phyloP scores from a whole-genome alignment of 2,888 invertebrate genomes.

The Cephus spinipes region DNA sequence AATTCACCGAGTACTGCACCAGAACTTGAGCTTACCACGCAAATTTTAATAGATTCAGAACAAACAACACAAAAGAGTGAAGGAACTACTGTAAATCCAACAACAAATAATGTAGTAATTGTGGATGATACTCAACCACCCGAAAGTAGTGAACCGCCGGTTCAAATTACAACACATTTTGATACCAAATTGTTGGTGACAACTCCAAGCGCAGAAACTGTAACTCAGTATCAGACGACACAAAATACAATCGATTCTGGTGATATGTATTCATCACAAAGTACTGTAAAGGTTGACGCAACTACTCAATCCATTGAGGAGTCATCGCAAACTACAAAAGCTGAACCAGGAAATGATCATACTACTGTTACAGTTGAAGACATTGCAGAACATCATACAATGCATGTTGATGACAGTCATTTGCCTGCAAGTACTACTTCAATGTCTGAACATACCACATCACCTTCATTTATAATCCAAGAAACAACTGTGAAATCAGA shows the following conservation, averaged over 20 bases:
- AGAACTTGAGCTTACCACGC: neutral
- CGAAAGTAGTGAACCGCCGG: neutral
- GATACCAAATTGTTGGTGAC: neutral
- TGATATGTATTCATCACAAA: slow-evolving; percentile 1
- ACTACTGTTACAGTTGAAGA: neutral
- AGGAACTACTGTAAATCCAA: slow-evolving; percentile 7
- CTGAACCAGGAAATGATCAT: slow-evolving; percentile 1
- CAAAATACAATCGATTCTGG: neutral
- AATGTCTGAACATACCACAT: neutral
- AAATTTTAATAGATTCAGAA: neutral
- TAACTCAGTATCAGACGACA: slow-evolving; percentile 5
- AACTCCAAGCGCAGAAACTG: neutral
- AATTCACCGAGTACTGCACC: slow-evolving; percentile 2
- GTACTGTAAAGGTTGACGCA: neutral
- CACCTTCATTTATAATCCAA: neutral
- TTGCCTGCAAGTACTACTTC: neutral
- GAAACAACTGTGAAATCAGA: neutral
- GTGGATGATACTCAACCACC: neutral
- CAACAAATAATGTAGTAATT: neutral
- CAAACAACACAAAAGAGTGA: neutral
- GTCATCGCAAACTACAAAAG: slow-evolving; percentile 1
- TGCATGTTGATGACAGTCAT: neutral
- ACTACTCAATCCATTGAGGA: slow-evolving; percentile 3
- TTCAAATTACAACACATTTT: neutral
- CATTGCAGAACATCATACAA: neutral